phyloP scores from a whole-genome alignment of 2,113 vertebrate genomes.

The Corapipo altera region DNA sequence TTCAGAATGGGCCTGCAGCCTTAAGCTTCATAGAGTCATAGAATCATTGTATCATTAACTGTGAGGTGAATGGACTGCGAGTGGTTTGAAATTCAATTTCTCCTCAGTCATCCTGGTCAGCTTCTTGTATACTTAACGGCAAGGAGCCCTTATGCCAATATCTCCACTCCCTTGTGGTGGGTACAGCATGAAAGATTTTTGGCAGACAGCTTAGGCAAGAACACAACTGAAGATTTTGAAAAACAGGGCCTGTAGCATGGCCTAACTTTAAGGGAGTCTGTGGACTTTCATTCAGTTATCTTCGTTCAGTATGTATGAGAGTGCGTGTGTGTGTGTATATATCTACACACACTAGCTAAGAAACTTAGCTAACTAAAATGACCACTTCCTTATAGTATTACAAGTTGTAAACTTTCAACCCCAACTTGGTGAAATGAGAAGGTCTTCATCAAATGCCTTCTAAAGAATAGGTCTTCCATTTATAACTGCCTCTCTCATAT shows the following conservation, averaged over 20 bases:
- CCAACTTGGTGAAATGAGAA: background rate
- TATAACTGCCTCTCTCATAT: conserved; percentile 43
- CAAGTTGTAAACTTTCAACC: background rate
- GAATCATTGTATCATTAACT: background rate
- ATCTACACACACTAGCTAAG: background rate
- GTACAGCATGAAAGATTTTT: background rate
- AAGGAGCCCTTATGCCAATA: background rate
- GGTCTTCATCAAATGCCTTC: conserved; percentile 4
- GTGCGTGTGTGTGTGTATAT: background rate
- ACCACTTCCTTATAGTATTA: background rate
- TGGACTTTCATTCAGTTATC: background rate
- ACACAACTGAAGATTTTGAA: background rate
- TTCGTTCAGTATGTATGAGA: background rate
- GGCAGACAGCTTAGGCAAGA: background rate
- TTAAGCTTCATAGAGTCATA: background rate
- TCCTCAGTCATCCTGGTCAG: background rate
- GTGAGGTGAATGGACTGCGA: background rate
- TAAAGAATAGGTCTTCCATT: conserved; percentile 57
- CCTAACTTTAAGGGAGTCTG: background rate
- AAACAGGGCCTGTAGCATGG: background rate
- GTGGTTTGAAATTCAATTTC: background rate
- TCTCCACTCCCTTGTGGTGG: background rate
- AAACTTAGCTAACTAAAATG: background rate
- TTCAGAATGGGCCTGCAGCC: background rate
- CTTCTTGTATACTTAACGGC: background rate